Evolutionary conservation across 2,113 vertebrate genomes (phyloP).

Genomic region (Seriola rivoliana): DNA sequence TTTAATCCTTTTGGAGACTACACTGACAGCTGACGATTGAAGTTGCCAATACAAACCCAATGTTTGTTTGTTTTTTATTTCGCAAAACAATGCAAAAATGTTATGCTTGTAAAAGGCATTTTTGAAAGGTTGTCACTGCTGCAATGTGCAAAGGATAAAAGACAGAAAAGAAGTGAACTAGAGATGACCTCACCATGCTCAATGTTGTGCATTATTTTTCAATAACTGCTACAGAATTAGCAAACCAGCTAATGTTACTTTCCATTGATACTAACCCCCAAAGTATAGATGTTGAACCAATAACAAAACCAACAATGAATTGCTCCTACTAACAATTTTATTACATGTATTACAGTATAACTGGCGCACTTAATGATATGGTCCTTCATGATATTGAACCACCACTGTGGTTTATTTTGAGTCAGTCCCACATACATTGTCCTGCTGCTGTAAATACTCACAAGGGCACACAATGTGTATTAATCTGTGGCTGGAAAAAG

Average conservation of each 20-base stretch:
- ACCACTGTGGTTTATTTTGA: neutral
- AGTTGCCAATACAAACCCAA: neutral
- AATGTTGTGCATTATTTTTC: neutral
- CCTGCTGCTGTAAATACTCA: too few species aligned
- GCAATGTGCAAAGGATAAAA: neutral
- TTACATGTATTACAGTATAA: too few species aligned
- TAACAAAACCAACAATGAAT: neutral
- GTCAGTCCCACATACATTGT: neutral
- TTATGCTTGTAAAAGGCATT: neutral
- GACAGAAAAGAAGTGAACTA: neutral
- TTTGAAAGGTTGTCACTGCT: slow-evolving; percentile 5
- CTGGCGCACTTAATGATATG: neutral
- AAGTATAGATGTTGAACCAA: neutral
- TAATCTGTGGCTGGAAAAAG: too few species aligned
- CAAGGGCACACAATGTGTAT: too few species aligned
- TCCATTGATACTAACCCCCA: neutral
- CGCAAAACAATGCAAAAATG: neutral
- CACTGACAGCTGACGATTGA: neutral
- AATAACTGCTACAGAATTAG: neutral
- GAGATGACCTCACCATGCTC: neutral
- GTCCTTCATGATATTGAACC: neutral
- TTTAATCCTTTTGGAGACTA: slow-evolving; percentile 19
- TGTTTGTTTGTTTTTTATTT: neutral
- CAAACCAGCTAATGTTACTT: neutral
- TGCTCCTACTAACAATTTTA: neutral